A percentile compares a stretch with the other conserved stretches of the same genome.
These are phyloP conservation scores for Yponomeuta plumbellus DNA, from an alignment of 2,888 invertebrate species.

Conservation along the genomic window DNA sequence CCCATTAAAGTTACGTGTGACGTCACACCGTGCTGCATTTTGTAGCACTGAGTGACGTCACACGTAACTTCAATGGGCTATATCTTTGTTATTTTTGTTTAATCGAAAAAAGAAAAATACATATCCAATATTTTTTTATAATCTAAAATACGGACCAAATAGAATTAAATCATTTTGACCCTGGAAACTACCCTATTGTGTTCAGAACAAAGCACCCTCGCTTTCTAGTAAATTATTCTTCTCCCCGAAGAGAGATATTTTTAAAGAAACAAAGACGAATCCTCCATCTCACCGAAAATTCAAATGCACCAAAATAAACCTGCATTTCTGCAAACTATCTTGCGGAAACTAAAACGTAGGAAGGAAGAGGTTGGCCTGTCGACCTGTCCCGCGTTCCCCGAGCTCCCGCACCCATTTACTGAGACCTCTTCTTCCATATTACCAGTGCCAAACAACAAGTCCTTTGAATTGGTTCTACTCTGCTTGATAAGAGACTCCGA, in stretches of 20 bases:
- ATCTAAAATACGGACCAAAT: too few relatives aligned
- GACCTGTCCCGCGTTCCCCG: neutral
- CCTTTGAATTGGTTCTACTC: neutral
- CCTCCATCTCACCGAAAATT: neutral
- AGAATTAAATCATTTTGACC: too few relatives aligned
- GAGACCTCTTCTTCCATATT: neutral
- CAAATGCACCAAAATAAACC: slow-evolving; percentile 1
- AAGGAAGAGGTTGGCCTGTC: neutral
- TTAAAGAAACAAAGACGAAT: neutral
- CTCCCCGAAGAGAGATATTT: neutral
- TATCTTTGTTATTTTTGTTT: too few relatives aligned
- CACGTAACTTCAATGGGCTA: too few relatives aligned
- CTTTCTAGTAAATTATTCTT: too few relatives aligned
- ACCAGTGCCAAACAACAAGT: neutral
- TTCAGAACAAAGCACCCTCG: too few relatives aligned
- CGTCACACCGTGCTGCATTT: too few relatives aligned
- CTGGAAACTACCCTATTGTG: too few relatives aligned
- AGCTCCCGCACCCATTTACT: neutral
- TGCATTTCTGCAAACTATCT: slow-evolving; percentile 3
- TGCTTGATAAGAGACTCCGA: neutral
- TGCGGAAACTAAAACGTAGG: neutral
- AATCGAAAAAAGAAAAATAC: too few relatives aligned
- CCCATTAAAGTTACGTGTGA: too few relatives aligned
- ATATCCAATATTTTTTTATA: too few relatives aligned
- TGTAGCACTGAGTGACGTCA: too few relatives aligned